phyloP scores from a whole-genome alignment of 1,140 invertebrate genomes.

The Sarcophaga peregrina region DNA sequence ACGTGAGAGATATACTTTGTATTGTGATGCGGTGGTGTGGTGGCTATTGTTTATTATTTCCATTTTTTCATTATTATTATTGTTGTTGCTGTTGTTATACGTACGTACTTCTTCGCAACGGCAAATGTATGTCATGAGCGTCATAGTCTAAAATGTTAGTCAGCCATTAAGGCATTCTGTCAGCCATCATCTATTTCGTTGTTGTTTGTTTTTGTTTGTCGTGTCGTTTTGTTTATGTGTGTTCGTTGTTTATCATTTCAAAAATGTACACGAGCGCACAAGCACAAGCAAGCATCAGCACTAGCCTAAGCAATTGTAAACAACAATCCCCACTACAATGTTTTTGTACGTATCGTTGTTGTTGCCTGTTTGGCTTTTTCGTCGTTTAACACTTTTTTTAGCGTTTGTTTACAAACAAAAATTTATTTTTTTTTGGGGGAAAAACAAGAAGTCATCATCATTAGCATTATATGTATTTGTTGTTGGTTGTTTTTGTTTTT shows the following conservation, averaged over 20 bases:
- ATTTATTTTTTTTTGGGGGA: too few species aligned
- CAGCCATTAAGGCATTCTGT: background rate
- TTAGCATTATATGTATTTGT: background rate
- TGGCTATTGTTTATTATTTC: background rate
- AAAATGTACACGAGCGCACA: background rate
- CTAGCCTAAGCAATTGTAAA: background rate
- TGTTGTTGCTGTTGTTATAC: background rate
- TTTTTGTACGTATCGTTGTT: too few species aligned
- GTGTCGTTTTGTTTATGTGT: background rate
- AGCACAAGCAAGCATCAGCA: background rate
- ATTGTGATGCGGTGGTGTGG: too few species aligned
- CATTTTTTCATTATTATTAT: background rate
- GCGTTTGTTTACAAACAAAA: slow-evolving; percentile 31
- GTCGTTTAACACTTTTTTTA: background rate
- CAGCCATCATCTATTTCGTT: background rate
- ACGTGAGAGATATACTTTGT: too few species aligned
- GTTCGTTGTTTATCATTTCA: background rate
- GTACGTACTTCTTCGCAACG: background rate
- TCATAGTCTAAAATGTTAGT: background rate
- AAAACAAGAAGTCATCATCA: background rate
- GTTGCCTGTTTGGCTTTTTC: background rate
- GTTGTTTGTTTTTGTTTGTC: background rate
- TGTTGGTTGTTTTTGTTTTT: background rate
- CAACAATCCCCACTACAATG: background rate
- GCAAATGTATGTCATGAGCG: slow-evolving; percentile 34